A percentile compares a stretch with the other conserved stretches of the same genome.
Conservation (phyloP, 2,797 vertebrate species). For the Lutjanus argentimaculatus region DNA sequence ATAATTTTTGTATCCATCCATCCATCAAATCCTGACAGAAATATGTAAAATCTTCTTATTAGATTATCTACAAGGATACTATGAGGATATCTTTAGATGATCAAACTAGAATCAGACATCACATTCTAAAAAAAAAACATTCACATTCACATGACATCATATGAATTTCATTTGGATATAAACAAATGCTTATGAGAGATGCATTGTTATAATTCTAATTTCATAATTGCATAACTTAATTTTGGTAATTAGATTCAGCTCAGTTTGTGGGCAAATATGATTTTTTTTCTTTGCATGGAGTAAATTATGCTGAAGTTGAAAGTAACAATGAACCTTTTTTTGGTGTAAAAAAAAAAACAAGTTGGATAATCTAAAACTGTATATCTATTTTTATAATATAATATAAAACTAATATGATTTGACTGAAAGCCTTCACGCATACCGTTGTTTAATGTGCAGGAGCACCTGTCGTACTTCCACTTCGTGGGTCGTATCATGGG, state of each 20-base stretch:
- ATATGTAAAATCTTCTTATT: not conserved
- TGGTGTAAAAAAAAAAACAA: not conserved
- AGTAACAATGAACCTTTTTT: not conserved
- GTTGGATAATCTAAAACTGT: not conserved
- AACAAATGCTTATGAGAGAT: not conserved
- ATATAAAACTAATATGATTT: not conserved
- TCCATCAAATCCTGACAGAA: not conserved
- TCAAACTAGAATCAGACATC: too few species aligned
- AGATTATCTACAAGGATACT: not conserved
- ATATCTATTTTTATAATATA: not conserved
- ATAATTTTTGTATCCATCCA: not conserved
- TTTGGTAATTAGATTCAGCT: not conserved
- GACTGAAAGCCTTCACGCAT: not conserved
- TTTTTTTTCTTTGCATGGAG: not conserved
- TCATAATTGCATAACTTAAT: not conserved
- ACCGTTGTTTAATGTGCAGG: constrained; percentile 79
- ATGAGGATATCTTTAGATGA: too few species aligned
- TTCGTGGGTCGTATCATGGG: constrained; percentile 99
- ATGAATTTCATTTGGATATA: not conserved
- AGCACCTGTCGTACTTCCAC: constrained; percentile 98
- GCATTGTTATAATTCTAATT: not conserved
- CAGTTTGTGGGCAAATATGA: not conserved
- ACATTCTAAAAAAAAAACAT: too few species aligned
- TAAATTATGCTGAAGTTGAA: not conserved
- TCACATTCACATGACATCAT: not conserved